Percentiles rank a stretch among this genome's conserved stretches.
Evolutionary conservation across 2,797 vertebrate species (phyloP).

Genomic region (Anguilla marmorata): DNA sequence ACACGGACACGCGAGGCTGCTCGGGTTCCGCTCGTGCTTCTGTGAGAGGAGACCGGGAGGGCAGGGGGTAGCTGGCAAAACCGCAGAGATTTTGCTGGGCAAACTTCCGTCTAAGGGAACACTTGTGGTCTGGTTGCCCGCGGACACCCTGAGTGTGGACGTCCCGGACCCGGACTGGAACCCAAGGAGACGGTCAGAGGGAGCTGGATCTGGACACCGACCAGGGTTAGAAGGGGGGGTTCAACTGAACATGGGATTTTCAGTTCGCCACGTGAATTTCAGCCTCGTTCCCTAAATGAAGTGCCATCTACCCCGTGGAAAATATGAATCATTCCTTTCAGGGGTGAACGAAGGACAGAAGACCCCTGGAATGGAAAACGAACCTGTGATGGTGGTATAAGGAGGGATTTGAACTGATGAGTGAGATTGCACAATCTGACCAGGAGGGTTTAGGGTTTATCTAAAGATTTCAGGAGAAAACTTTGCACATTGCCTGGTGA

Average conservation of each 20-base stretch:
- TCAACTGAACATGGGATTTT: constrained; percentile 44
- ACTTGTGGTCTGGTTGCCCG: neutral
- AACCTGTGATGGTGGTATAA: neutral
- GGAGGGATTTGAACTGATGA: neutral
- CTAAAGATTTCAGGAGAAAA: constrained; percentile 11
- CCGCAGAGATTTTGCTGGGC: neutral
- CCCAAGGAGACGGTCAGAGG: neutral
- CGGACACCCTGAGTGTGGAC: neutral
- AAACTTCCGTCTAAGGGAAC: neutral
- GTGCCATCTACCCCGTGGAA: neutral
- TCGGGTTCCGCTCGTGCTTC: neutral
- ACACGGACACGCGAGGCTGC: neutral
- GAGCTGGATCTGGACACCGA: constrained; percentile 39
- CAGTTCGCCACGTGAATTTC: constrained; percentile 42
- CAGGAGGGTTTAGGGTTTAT: neutral
- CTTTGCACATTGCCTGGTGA: neutral
- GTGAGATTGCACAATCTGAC: neutral
- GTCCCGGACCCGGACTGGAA: neutral
- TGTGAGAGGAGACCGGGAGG: neutral
- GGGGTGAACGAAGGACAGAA: neutral
- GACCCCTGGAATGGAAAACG: neutral
- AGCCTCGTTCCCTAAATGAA: constrained; percentile 14
- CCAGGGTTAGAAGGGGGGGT: neutral
- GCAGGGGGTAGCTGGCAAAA: neutral
- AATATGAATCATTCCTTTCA: neutral